These are phyloP conservation scores for Pseudolycoriella hygida DNA, from an alignment of 2,888 invertebrate genomes.

Conservation along the genomic window DNA sequence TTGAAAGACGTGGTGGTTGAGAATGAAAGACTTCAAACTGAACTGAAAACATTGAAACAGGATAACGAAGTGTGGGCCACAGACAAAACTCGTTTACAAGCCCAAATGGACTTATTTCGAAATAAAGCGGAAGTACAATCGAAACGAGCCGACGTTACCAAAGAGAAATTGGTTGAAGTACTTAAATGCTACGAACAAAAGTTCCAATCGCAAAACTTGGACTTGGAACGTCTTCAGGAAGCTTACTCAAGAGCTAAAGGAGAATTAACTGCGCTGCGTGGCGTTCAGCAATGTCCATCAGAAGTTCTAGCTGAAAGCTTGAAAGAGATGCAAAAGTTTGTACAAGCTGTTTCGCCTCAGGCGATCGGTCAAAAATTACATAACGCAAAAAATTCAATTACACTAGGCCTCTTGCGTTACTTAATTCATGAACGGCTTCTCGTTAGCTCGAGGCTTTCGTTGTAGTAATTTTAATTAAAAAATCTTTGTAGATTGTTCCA, in stretches of 20 bases:
- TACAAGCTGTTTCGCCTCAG: too few species aligned
- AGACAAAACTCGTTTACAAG: conserved; percentile 24
- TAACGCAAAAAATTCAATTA: too few species aligned
- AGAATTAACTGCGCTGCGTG: conserved; percentile 21
- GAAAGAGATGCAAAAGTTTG: conserved; percentile 51
- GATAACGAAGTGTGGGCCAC: conserved; percentile 27
- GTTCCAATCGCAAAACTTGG: conserved; percentile 30
- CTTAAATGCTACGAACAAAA: conserved; percentile 57
- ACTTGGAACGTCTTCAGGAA: conserved; percentile 25
- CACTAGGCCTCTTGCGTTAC: too few species aligned
- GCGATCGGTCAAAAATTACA: too few species aligned
- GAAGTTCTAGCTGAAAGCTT: conserved; percentile 38
- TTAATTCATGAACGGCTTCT: too few species aligned
- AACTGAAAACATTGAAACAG: conserved; percentile 33
- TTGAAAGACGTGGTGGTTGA: conserved; percentile 50
- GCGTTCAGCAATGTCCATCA: conserved; percentile 12
- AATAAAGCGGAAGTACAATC: conserved; percentile 27
- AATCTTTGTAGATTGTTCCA: conserved; percentile 35
- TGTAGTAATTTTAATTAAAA: too few species aligned
- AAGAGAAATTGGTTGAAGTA: conserved; percentile 54
- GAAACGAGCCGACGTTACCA: conserved; percentile 49
- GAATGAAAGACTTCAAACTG: conserved; percentile 42
- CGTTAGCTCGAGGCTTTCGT: too few species aligned
- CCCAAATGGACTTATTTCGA: conserved; percentile 22
- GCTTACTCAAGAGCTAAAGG: conserved; percentile 25